These are phyloP conservation scores for Enteromius argenteus DNA, from an alignment of 2,797 vertebrate genomes.

Conservation along the genomic window DNA sequence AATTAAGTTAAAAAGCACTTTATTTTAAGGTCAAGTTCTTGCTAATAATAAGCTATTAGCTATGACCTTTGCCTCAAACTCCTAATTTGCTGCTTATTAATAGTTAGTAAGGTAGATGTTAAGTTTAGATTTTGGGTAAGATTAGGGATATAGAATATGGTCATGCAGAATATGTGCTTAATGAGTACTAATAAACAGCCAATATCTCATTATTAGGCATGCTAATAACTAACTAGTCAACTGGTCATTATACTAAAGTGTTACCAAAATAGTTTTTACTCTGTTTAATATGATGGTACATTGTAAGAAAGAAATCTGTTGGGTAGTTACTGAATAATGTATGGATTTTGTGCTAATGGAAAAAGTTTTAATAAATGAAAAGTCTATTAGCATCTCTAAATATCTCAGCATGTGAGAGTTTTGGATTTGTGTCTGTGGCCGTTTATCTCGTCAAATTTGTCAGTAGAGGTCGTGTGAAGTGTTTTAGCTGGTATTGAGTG, in stretches of 20 bases:
- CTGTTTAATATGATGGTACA: neutral
- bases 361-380: constrained; percentile 1
- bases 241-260: too few species aligned
- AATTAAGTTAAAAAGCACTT: neutral
- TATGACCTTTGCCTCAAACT: too few species aligned
- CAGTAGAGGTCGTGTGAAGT: neutral
- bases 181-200: too few species aligned
- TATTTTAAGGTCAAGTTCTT: neutral
- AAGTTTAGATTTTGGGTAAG: too few species aligned
- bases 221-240: too few species aligned
- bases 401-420: neutral
- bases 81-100: neutral
- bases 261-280: too few species aligned
- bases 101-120: neutral
- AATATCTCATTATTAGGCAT: too few species aligned
- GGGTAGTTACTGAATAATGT: neutral
- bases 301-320: too few species aligned
- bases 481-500: neutral
- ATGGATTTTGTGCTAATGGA: neutral
- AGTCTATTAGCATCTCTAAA: neutral
- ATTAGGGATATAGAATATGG: too few species aligned
- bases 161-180: too few species aligned
- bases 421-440: neutral
- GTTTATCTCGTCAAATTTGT: neutral
- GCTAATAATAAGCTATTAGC: too few species aligned